phyloP scores from a whole-genome alignment of 2,797 vertebrate genomes.

The Lagodon rhomboides region DNA sequence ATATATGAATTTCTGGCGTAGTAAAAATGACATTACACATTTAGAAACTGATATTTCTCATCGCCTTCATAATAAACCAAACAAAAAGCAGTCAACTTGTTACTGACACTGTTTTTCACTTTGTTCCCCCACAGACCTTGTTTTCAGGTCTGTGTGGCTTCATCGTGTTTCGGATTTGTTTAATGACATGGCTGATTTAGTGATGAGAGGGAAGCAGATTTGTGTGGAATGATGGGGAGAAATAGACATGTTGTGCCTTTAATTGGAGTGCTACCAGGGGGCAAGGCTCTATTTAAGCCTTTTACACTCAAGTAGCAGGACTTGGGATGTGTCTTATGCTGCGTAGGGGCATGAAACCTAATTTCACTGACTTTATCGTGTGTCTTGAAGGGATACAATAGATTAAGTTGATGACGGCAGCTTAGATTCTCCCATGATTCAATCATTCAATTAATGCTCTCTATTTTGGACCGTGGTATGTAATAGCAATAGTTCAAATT shows the following conservation, averaged over 20 bases:
- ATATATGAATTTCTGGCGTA: too few relatives aligned
- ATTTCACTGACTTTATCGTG: conserved; percentile 47
- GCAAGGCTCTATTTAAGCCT: conserved; percentile 21
- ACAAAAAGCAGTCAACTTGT: not conserved
- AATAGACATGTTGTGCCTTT: conserved; percentile 25
- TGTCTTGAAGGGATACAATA: conserved; percentile 40
- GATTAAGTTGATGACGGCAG: conserved; percentile 26
- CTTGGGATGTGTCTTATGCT: conserved; percentile 17
- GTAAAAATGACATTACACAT: too few relatives aligned
- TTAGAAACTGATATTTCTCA: too few relatives aligned
- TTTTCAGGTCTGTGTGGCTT: not conserved
- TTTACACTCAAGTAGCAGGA: conserved; percentile 17
- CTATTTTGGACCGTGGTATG: not conserved
- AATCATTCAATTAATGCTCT: conserved; percentile 7
- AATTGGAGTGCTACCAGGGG: conserved; percentile 24
- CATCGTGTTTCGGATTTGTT: conserved; percentile 20
- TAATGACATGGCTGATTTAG: conserved; percentile 47
- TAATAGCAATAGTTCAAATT: not conserved
- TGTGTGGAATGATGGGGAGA: conserved; percentile 19
- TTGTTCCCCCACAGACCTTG: not conserved
- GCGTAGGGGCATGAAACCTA: conserved; percentile 36
- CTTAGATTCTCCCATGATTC: conserved; percentile 13
- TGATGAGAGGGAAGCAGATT: conserved; percentile 34
- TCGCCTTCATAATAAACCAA: not conserved
- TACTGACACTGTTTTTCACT: not conserved